Percentiles rank a stretch among this genome's conserved stretches.
Conservation (phyloP, 2,797 vertebrate species). For the Halcyon smyrnensis region DNA sequence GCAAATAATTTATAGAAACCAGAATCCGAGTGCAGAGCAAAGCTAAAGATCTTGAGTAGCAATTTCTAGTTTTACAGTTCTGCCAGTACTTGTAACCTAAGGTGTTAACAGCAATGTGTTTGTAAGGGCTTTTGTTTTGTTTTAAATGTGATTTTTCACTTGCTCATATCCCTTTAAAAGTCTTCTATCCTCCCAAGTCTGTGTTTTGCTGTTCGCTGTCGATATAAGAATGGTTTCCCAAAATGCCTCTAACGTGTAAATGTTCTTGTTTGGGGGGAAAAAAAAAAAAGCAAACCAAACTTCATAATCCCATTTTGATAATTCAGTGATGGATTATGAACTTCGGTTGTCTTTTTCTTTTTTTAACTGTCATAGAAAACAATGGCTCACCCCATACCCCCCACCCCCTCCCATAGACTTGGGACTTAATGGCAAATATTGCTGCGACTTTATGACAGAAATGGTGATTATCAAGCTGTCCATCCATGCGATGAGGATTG, state of each 20-base stretch:
- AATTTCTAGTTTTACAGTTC: not conserved
- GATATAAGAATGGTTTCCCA: constrained; percentile 5
- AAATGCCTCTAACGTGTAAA: not conserved
- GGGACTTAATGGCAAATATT: constrained; percentile 17
- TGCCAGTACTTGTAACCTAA: not conserved
- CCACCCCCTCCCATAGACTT: not conserved
- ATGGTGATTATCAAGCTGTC: not conserved
- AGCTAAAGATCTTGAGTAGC: not conserved
- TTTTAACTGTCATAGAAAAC: not conserved
- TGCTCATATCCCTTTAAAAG: constrained; percentile 31
- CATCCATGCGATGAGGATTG: not conserved
- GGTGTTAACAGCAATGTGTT: not conserved
- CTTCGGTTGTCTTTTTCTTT: constrained; percentile 2
- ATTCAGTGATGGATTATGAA: constrained; percentile 30
- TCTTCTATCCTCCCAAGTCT: constrained; percentile 5
- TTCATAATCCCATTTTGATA: constrained; percentile 37
- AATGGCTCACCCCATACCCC: not conserved
- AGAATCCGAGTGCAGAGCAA: not conserved
- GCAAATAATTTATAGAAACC: not conserved
- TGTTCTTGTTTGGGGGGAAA: not conserved
- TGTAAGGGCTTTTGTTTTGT: not conserved
- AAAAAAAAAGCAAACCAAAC: too few relatives aligned
- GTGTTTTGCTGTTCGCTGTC: constrained; percentile 10
- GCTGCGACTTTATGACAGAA: constrained; percentile 16
- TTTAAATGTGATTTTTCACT: constrained; percentile 38